Percentiles rank a stretch among this genome's conserved stretches.
Evolutionary conservation across 2,888 invertebrate species (phyloP).

Genomic region (Parnassius glacialis): DNA sequence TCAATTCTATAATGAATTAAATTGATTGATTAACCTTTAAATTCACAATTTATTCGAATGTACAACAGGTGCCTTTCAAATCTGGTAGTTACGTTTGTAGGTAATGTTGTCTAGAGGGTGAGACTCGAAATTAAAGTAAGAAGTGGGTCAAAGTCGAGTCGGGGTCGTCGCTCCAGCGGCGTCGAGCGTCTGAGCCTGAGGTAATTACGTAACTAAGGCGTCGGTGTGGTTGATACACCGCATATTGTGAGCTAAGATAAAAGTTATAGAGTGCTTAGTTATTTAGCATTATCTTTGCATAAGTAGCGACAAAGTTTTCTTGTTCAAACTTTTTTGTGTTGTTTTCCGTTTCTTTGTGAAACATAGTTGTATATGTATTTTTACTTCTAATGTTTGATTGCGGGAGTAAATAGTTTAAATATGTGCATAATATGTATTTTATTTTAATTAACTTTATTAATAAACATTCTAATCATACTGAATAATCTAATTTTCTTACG

Average conservation of each 20-base stretch:
- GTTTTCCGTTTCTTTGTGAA: too few species aligned
- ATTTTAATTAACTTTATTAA: too few species aligned
- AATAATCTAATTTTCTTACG: too few species aligned
- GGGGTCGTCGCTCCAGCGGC: constrained; percentile 63
- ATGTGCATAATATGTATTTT: too few species aligned
- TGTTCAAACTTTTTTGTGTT: neutral
- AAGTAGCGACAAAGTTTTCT: neutral
- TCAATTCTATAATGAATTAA: too few species aligned
- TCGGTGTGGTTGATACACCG: constrained; percentile 44
- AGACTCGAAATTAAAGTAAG: constrained; percentile 74
- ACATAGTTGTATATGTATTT: too few species aligned
- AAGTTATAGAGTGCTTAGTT: constrained; percentile 4
- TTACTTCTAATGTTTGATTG: too few species aligned
- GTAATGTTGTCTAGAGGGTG: constrained; percentile 59
- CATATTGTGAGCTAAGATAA: constrained; percentile 28
- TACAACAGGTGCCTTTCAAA: constrained; percentile 29
- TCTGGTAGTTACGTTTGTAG: constrained; percentile 33
- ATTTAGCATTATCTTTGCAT: neutral
- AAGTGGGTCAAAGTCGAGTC: constrained; percentile 77
- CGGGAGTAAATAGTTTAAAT: too few species aligned
- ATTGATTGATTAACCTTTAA: neutral
- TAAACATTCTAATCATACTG: too few species aligned
- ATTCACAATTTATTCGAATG: neutral
- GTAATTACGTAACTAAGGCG: constrained; percentile 70
- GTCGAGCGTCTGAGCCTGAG: constrained; percentile 50